Evolutionary conservation across 2,113 vertebrate species (phyloP).

Genomic region (Buteo buteo): DNA sequence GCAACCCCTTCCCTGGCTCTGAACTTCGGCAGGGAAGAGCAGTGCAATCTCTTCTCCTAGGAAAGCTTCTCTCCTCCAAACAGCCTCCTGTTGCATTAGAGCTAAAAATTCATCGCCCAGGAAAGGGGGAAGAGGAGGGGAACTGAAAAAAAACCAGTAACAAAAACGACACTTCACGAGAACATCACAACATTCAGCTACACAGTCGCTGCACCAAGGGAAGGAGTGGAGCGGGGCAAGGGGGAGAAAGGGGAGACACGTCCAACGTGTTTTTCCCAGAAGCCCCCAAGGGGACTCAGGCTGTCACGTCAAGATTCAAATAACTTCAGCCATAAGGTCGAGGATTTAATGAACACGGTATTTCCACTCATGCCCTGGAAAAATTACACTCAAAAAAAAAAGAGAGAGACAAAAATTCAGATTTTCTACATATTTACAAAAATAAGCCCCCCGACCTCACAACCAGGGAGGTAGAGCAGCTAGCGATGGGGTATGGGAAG

Average conservation of each 20-base stretch:
- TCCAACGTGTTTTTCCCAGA: not conserved
- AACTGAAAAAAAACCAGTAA: not conserved
- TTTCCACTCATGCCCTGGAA: constrained; percentile 48
- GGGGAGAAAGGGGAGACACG: not conserved
- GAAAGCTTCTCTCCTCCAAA: not conserved
- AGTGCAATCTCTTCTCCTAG: not conserved
- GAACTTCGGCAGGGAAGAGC: not conserved
- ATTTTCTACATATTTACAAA: constrained; percentile 71
- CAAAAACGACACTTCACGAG: not conserved
- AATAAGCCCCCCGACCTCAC: constrained; percentile 10
- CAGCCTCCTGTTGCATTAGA: not conserved
- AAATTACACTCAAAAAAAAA: constrained; percentile 6
- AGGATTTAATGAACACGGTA: constrained; percentile 19
- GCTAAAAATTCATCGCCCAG: not conserved
- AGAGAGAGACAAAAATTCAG: not conserved
- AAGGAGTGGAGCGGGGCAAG: not conserved
- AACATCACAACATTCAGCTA: constrained; percentile 42
- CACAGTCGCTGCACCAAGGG: constrained; percentile 15
- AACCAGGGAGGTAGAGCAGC: constrained; percentile 49
- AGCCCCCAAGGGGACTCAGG: not conserved
- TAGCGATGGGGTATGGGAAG: not conserved
- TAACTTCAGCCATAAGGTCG: not conserved
- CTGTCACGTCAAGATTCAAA: not conserved
- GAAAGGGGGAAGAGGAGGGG: not conserved
- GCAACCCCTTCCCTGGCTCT: not conserved